These are phyloP conservation scores for Cairina moschata DNA, from an alignment of 2,113 vertebrate genomes.

Conservation along the genomic window DNA sequence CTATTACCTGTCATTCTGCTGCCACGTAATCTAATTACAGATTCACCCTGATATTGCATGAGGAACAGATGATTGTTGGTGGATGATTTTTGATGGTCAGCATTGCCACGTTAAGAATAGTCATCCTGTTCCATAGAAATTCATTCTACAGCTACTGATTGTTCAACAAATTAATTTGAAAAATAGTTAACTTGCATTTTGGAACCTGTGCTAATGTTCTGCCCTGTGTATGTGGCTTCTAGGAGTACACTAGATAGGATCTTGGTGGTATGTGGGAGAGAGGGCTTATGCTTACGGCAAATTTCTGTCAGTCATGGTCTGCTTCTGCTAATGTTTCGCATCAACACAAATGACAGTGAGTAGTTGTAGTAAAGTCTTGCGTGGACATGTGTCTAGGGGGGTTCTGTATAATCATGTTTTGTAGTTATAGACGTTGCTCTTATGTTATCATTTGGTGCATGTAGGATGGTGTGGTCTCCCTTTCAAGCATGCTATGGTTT, in stretches of 20 bases:
- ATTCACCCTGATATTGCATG: neutral
- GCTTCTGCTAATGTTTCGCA: neutral
- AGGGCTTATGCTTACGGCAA: neutral
- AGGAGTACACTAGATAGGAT: neutral
- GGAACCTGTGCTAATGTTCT: neutral
- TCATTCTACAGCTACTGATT: neutral
- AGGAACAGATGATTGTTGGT: neutral
- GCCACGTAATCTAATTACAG: neutral
- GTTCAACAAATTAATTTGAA: neutral
- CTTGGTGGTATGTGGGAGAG: neutral
- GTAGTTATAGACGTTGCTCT: neutral
- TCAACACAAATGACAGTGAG: neutral
- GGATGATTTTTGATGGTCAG: neutral
- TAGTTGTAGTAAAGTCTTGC: neutral
- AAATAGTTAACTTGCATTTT: neutral
- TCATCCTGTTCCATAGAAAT: neutral
- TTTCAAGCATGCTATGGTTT: neutral
- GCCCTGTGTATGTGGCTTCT: neutral
- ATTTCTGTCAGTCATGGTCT: neutral
- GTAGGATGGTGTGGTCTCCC: neutral
- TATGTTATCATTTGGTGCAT: rapidly evolving
- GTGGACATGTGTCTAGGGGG: rapidly evolving
- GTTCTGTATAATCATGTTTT: neutral
- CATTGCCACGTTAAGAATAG: neutral
- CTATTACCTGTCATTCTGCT: neutral